phyloP scores from a whole-genome alignment of 2,113 vertebrate species.

The Lamprotornis superbus region DNA sequence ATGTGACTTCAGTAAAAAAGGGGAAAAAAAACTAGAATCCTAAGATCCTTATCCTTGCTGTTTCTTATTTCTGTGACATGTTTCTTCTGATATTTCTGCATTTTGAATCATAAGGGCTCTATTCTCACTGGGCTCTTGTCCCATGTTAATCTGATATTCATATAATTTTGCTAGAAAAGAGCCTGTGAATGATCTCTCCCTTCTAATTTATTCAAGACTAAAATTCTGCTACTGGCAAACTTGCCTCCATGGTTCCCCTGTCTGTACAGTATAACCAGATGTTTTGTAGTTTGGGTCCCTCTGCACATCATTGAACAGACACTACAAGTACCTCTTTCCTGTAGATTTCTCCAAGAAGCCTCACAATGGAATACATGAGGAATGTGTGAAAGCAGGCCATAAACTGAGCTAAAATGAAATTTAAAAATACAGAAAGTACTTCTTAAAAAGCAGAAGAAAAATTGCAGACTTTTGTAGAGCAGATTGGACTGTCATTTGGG shows the following conservation, averaged over 20 bases:
- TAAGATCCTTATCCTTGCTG: not conserved
- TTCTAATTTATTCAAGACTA: conserved; percentile 68
- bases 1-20: not conserved
- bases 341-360: conserved; percentile 33
- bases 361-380: conserved; percentile 15
- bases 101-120: conserved; percentile 59
- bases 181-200: conserved; percentile 31
- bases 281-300: conserved; percentile 62
- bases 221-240: conserved; percentile 64
- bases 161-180: conserved; percentile 54
- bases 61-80: conserved; percentile 16
- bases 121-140: conserved; percentile 47
- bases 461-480: not conserved
- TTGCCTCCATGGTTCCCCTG: conserved; percentile 34
- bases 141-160: conserved; percentile 58
- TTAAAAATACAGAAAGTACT: not conserved
- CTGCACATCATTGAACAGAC: conserved; percentile 32
- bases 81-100: conserved; percentile 44
- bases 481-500: not conserved
- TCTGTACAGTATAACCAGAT: conserved; percentile 54
- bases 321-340: conserved; percentile 39
- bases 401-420: conserved; percentile 35
- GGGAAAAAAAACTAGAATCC: not conserved
- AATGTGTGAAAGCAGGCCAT: conserved; percentile 33
- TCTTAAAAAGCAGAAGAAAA: conserved; percentile 20